Evolutionary conservation across 2,797 vertebrate species (phyloP), one percentile per base, ranked within the genome.

Genomic region (Rhinella marina): DNA sequence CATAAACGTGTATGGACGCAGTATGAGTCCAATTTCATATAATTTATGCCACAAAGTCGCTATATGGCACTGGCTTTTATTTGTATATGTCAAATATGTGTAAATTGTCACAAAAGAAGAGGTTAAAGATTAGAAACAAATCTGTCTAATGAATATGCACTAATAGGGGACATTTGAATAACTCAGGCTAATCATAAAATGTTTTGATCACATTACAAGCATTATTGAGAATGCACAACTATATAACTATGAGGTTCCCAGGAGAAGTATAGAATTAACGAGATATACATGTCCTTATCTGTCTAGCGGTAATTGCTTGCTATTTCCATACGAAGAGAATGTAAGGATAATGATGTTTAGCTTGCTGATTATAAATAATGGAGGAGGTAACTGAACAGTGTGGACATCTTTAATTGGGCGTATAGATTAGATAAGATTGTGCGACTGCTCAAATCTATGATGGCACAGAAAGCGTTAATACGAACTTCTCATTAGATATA

Each of bases 341-440:
- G 10, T 64, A 61, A 64, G 23, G 29, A 80, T 61, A 61, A 80
- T 61, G 77, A 61, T 11, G 29, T 62, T 64, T 66, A 32, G 78
- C 29, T 81, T 62, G 75, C 21, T 77, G 48, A 77, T 41, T 41
- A 41, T 84, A 90, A 90, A 85, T 90, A 25, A 7, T 79, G 80
- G 41, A 62, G 59, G 41, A 66, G 80, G 48, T 77, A 77, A 77
- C 72, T 57, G 76, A 57, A 57, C 57, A 32, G 27, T 16, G 27
- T 13, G 25, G 77, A 80, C 52, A 17, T 56, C 16, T 79, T 79
- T 61, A 81, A 29, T 72, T 68, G 19, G 66, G 12, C 52, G 50
- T 29, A 29, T 32, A 32, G 25, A 72, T 52, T 66, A 12, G 32
- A 68, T 82, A 21, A 68, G 17, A 61, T 73, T 75, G 56, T 48